phyloP scores from a whole-genome alignment of 2,797 vertebrate species.

The Telmatherina bonti region DNA sequence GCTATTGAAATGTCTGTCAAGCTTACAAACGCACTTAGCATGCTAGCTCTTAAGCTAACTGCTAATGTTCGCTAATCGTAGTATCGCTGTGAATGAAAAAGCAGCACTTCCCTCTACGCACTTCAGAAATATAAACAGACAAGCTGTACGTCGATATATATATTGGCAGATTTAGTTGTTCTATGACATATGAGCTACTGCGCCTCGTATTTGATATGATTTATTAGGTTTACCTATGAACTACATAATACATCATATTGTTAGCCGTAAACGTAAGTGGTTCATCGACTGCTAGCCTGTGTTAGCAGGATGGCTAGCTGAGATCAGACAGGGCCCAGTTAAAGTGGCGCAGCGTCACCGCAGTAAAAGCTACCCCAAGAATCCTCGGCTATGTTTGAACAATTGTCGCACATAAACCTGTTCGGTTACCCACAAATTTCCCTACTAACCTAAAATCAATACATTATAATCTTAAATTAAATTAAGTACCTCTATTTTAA shows the following conservation, averaged over 20 bases:
- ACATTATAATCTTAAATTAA: neutral
- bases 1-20: slow-evolving; percentile 30
- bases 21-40: slow-evolving; percentile 54
- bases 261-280: slow-evolving; percentile 55
- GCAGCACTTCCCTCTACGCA: slow-evolving; percentile 85
- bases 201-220: rapidly evolving
- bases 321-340: slow-evolving; percentile 69
- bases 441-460: neutral
- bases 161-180: neutral
- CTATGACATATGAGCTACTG: neutral
- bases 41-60: slow-evolving; percentile 58
- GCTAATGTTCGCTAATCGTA: slow-evolving; percentile 70
- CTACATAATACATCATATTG: slow-evolving; percentile 42
- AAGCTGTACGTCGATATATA: slow-evolving; percentile 1
- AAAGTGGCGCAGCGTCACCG: slow-evolving; percentile 86
- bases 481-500: neutral
- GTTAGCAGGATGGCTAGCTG: slow-evolving; percentile 75
- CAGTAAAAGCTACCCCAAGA: slow-evolving; percentile 78
- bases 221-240: slow-evolving; percentile 1
- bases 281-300: slow-evolving; percentile 55
- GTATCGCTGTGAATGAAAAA: slow-evolving; percentile 69
- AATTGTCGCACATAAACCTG: slow-evolving; percentile 43
- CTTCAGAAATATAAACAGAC: slow-evolving; percentile 76
- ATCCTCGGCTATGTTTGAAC: slow-evolving; percentile 59
- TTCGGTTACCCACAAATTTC: neutral